phyloP scores from a whole-genome alignment of 2,113 vertebrate genomes.

The Ailurus styani region DNA sequence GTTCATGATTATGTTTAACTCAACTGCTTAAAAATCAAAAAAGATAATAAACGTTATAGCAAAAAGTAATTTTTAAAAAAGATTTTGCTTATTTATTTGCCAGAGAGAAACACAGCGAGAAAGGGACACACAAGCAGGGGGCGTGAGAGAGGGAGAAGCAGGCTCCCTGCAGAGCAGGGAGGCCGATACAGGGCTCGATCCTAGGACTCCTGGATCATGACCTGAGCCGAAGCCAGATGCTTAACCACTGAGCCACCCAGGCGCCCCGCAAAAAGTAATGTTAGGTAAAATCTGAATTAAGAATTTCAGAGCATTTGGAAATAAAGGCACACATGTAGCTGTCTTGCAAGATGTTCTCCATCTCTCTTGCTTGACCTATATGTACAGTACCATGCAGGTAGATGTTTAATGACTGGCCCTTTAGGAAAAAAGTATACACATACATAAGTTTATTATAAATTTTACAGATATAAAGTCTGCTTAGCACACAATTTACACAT shows the following conservation, averaged over 20 bases:
- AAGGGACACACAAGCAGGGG: no score
- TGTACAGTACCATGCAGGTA: background rate
- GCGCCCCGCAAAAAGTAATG: background rate
- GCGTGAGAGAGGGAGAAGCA: no score
- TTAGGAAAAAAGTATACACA: background rate
- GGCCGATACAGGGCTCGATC: no score
- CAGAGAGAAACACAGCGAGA: no score
- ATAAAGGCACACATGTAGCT: background rate
- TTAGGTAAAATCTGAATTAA: background rate
- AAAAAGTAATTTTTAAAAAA: background rate
- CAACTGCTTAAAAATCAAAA: slow-evolving; percentile 2
- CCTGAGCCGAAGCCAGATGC: no score
- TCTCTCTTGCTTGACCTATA: background rate
- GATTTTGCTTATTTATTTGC: no score
- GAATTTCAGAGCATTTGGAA: background rate
- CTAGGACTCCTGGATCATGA: no score
- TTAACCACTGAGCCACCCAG: no score
- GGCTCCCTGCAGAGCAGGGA: no score
- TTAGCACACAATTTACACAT: background rate
- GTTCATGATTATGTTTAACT: background rate
- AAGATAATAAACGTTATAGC: background rate
- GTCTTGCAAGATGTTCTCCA: background rate
- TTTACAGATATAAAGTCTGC: background rate
- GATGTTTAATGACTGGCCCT: background rate
- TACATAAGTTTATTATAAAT: background rate